phyloP scores from a whole-genome alignment of 2,888 invertebrate genomes.

The Dorcus parallelipipedus region DNA sequence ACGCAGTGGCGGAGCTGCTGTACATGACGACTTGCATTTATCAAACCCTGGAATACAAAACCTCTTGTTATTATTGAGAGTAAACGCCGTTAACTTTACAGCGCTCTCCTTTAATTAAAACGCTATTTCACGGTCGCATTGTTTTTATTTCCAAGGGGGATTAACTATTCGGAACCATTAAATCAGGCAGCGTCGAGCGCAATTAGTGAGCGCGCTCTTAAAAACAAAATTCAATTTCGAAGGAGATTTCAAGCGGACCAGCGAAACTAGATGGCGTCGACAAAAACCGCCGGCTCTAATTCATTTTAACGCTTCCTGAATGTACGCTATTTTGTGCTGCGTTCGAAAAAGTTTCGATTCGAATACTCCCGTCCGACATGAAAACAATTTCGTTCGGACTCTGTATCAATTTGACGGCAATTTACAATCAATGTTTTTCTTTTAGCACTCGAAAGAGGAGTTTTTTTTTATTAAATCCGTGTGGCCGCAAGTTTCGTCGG shows the following conservation, averaged over 20 bases:
- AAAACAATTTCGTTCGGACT: too few species aligned
- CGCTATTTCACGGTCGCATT: constrained; percentile 16
- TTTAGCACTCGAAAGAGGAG: too few species aligned
- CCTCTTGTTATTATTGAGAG: too few species aligned
- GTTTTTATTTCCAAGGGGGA: constrained; percentile 4
- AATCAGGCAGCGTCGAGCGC: neutral
- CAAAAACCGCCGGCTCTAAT: neutral
- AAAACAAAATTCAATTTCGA: neutral
- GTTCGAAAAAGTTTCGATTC: neutral
- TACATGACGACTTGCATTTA: too few species aligned
- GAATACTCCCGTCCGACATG: too few species aligned
- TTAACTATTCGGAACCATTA: constrained; percentile 14
- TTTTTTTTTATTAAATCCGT: too few species aligned
- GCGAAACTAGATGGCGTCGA: neutral
- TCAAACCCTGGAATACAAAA: too few species aligned
- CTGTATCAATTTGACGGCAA: too few species aligned
- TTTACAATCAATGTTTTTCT: too few species aligned
- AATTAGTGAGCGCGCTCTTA: too few species aligned
- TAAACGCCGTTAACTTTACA: too few species aligned
- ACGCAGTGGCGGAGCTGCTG: neutral
- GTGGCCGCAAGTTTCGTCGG: too few species aligned
- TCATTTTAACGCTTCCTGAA: neutral
- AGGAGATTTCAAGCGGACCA: neutral
- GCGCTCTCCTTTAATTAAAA: neutral
- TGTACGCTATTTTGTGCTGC: neutral